Conservation (phyloP, 2,113 vertebrate genomes). For the Phocoena phocoena region DNA sequence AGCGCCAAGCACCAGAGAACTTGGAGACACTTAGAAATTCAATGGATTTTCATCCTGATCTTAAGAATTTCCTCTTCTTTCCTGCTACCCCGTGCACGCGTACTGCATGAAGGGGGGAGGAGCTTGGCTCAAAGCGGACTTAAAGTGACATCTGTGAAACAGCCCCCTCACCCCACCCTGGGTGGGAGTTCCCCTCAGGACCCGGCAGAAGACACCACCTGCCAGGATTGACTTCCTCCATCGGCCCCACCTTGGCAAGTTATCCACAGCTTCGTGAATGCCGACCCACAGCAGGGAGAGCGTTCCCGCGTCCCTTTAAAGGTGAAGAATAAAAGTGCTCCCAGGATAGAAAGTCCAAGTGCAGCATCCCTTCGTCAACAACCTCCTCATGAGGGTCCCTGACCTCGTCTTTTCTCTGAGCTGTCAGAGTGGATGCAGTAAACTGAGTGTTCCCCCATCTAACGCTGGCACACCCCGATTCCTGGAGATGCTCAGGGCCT, state of each 20-base stretch:
- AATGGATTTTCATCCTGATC: background rate
- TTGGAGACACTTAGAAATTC: background rate
- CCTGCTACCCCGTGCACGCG: background rate
- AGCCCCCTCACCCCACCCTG: too few relatives aligned
- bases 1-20: too few relatives aligned
- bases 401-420: background rate
- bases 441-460: background rate
- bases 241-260: background rate
- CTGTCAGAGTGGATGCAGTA: fast-evolving
- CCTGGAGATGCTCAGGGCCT: background rate
- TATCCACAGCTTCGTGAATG: background rate
- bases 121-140: background rate
- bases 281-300: background rate
- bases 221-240: background rate
- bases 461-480: fast-evolving
- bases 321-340: background rate
- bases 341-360: background rate
- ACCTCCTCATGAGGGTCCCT: too few relatives aligned
- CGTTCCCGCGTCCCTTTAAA: too few relatives aligned
- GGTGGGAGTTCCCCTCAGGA: background rate
- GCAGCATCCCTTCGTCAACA: fast-evolving
- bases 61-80: too few relatives aligned
- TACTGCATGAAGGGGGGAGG: background rate
- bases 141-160: background rate
- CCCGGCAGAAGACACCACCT: background rate